Base-by-base conservation (phyloP, 1,140 invertebrate genomes). In the Notospermus geniculatus region DNA sequence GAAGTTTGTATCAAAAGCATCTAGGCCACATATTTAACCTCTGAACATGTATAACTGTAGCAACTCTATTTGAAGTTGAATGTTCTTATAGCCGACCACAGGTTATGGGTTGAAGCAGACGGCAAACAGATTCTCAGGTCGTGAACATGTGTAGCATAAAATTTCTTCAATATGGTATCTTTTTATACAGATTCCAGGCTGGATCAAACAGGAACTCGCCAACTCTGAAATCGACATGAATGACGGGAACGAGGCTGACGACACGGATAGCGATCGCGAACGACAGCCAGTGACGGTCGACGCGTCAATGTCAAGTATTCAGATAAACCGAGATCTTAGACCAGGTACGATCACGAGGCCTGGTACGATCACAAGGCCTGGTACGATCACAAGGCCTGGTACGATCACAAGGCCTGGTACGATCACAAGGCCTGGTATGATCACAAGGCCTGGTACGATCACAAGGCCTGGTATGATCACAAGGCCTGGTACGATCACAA, bases 201-300 rank as follows among this genome's bases (percentile, higher is more conserved):
- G 70, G 81, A 68, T 70, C 64, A 75, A 60, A 63, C 73, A 75
- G 55, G 83, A 85, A 62, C 62, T 85, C 27, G 75, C 76, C 11
- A 72, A 76, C 60, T 74, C 76, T 41, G 70, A 70, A 32, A 55
- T 70, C 39, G 65, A 72, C 2, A 55, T 52, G 27, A 67, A 72
- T 56, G 75, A 77, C 65, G 71, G 72, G 5, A 76, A 76, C 59
- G 72, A 75, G 54, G 67, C 75, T 36, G 77, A 79, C 59, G 70
- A 77, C 59, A 76, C 74, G 2, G 77, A 23, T n/a, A 27, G n/a
- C 46, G 46, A 50, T 36, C 32, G 32, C 32, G 32, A 36, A 36
- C 32, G 32, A 4, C 32, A 4, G 5, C 15, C 32, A 36, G 5
- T 15, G 5, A 53, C 69, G 0, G 52, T 74, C 7, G 74, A 79